Percentiles rank a stretch among this genome's conserved stretches.
Evolutionary conservation across 2,797 vertebrate species (phyloP).

Genomic region (Xenops minutus): DNA sequence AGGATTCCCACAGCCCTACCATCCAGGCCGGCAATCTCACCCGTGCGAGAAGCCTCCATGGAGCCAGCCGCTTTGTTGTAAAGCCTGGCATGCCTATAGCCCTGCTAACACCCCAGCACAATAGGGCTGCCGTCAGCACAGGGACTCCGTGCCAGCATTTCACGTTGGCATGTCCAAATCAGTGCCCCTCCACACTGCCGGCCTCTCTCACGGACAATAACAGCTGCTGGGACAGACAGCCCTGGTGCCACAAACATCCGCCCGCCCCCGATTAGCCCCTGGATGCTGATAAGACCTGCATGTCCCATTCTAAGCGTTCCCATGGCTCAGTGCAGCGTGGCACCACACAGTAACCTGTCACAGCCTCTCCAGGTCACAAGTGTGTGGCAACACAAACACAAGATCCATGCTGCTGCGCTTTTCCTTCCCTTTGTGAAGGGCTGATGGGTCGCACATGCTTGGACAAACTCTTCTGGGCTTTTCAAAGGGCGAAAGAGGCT

Average conservation of each 20-base stretch:
- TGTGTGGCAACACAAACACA: accelerated
- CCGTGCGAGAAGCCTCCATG: background rate
- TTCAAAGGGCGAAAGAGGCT: background rate
- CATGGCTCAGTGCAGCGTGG: accelerated
- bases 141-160: background rate
- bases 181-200: background rate
- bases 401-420: background rate
- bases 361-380: background rate
- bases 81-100: background rate
- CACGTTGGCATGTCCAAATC: background rate
- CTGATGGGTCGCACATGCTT: background rate
- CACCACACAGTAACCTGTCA: accelerated
- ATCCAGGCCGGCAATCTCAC: background rate
- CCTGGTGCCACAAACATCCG: background rate
- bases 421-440: background rate
- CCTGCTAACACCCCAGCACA: background rate
- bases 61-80: constrained; percentile 4
- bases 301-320: background rate
- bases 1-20: background rate
- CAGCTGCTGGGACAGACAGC: background rate
- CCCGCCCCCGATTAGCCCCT: background rate
- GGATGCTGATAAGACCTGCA: background rate
- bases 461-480: background rate
- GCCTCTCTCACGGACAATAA: background rate
- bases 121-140: background rate